Evolutionary conservation across 2,888 invertebrate species (phyloP), one percentile per base, ranked within the genome.

Genomic region (Thelaira solivaga): DNA sequence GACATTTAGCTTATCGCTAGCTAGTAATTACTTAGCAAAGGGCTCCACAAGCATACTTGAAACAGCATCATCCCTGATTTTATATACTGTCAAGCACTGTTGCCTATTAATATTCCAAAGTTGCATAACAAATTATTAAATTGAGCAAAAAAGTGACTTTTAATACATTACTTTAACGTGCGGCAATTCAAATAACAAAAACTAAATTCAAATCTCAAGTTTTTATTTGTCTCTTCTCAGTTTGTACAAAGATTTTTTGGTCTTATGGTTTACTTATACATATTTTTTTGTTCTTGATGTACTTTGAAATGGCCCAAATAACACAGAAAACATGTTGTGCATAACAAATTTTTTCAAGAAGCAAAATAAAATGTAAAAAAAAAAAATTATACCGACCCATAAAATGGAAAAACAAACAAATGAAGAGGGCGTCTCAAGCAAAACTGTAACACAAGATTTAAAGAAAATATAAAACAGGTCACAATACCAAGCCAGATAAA

Each of bases 291-390:
- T 53, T 59, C 36, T 53, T 41, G 26, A 8, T 62, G 7, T 41
- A 11, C 53, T 68, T 68, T 45, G 45, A 39, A 29, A 45, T 61
- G 59, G 41, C 69, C 69, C 65, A 59, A 78, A 74, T 78, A 74
- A 47, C 74, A 74, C 2, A 20, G 22, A 45, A 78, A 78, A 78
- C 78, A 78, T 78, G 78, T 69, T 74, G 45, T 69, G 78, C 74
- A 78, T 78, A 78, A 59, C 41, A 74, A 78, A 31, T 72, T 65
- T 74, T 43, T 34, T 6, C 10, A 47, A 71, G n/a, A 49, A 2
- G 8, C 3, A 26, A 11, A 51, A 8, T 3, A 64, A 51, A 13
- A 41, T 2, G 34, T 4, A 10, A 31, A 10, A 39, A 47, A 41
- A 6, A 8, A 65, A 11, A 10, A 55, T n/a, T n/a, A n/a, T n/a